A percentile compares a stretch with the other conserved stretches of the same genome.
These are phyloP conservation scores for Hyles lineata DNA, from an alignment of 2,888 invertebrate genomes.

Conservation along the genomic window DNA sequence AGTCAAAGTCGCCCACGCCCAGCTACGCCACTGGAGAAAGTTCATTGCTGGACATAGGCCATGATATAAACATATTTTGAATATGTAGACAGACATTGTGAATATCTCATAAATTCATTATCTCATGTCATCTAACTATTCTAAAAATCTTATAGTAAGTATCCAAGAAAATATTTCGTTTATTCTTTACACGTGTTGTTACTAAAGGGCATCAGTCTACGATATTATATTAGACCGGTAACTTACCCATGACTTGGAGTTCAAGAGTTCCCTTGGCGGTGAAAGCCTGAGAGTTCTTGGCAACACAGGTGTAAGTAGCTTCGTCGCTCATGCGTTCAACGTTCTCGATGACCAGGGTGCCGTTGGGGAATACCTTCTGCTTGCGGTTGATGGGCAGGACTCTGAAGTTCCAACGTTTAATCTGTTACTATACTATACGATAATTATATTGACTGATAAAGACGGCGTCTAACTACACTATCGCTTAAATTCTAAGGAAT, in stretches of 20 bases:
- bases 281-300: constrained; percentile 95
- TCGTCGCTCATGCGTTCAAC: constrained; percentile 96
- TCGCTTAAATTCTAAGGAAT: too few species aligned
- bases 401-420: constrained; percentile 65
- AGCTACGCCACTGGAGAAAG: too few species aligned
- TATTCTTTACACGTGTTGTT: neutral
- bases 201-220: constrained; percentile 33
- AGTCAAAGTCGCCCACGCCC: too few species aligned
- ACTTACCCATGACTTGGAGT: constrained; percentile 98
- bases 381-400: constrained; percentile 96
- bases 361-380: constrained; percentile 96
- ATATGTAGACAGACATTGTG: too few species aligned
- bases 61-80: too few species aligned
- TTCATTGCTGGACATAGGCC: too few species aligned
- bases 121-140: neutral
- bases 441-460: too few species aligned
- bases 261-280: constrained; percentile 94
- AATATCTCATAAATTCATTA: too few species aligned
- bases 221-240: neutral
- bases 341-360: constrained; percentile 96
- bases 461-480: too few species aligned
- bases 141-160: neutral
- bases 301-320: constrained; percentile 97
- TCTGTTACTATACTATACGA: too few species aligned
- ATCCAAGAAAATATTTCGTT: neutral